These are phyloP conservation scores for Lycia hirtaria DNA, from an alignment of 2,888 invertebrate species.

Conservation along the genomic window DNA sequence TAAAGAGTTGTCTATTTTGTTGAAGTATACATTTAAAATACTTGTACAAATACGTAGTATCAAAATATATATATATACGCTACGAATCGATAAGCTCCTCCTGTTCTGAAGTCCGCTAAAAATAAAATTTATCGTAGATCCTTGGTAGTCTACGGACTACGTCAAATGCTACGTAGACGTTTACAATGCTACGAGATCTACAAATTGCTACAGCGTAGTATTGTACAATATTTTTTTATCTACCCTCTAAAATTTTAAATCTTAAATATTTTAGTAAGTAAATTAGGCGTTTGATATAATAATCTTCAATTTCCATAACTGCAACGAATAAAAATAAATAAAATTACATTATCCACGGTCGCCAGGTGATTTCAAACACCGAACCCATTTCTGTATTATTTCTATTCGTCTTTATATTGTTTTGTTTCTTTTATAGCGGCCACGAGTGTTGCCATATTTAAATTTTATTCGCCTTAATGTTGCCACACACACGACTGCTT, in stretches of 20 bases:
- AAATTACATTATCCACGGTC: conserved; percentile 40
- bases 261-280: no score
- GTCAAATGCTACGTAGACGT: conserved; percentile 40
- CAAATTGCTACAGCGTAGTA: not conserved
- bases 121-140: not conserved
- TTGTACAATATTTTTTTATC: not conserved
- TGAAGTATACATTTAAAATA: no score
- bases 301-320: conserved; percentile 20
- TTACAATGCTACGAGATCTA: not conserved
- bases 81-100: no score
- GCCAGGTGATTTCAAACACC: conserved; percentile 45
- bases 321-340: conserved; percentile 38
- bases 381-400: conserved; percentile 59
- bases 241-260: not conserved
- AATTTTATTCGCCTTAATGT: conserved; percentile 85
- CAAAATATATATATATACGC: no score
- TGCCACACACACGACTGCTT: conserved; percentile 80
- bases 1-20: no score
- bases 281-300: no score
- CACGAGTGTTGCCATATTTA: conserved; percentile 81
- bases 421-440: conserved; percentile 74
- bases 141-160: conserved; percentile 46
- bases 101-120: no score
- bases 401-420: conserved; percentile 73
- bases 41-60: no score